Percentiles rank a stretch among this genome's conserved stretches.
Evolutionary conservation across 2,888 invertebrate species (phyloP).

Genomic region (Drosophila fulvimacula): DNA sequence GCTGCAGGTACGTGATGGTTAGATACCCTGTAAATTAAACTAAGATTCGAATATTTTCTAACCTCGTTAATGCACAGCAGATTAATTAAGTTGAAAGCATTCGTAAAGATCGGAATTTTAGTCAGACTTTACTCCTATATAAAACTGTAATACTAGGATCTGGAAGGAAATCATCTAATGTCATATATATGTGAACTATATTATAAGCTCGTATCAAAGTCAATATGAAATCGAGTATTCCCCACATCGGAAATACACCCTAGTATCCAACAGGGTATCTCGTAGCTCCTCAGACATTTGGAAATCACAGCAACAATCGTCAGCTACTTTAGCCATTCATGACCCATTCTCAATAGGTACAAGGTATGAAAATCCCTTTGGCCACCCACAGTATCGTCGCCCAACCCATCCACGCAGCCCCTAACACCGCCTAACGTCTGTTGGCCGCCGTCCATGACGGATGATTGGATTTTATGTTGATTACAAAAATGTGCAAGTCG

Average conservation of each 20-base stretch:
- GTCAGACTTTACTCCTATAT: background rate
- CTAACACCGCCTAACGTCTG: constrained; percentile 39
- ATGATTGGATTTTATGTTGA: constrained; percentile 79
- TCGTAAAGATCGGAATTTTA: background rate
- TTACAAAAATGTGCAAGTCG: constrained; percentile 75
- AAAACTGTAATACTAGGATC: background rate
- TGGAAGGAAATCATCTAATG: background rate
- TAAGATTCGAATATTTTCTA: background rate
- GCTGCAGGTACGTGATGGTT: constrained; percentile 1
- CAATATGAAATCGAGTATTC: background rate
- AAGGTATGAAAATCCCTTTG: constrained; percentile 59
- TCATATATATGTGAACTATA: background rate
- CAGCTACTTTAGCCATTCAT: background rate
- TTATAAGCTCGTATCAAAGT: background rate
- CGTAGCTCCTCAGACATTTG: background rate
- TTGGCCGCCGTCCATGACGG: constrained; percentile 76
- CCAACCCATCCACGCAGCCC: background rate
- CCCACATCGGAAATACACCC: background rate
- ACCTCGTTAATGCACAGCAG: background rate
- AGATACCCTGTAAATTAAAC: background rate
- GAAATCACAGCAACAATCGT: background rate
- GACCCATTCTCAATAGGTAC: background rate
- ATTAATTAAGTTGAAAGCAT: background rate
- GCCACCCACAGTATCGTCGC: constrained; percentile 18
- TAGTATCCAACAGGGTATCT: background rate